A percentile compares a stretch with the other conserved stretches of the same genome.
phyloP scores from a whole-genome alignment of 2,797 vertebrate genomes.

The Tapera naevia region DNA sequence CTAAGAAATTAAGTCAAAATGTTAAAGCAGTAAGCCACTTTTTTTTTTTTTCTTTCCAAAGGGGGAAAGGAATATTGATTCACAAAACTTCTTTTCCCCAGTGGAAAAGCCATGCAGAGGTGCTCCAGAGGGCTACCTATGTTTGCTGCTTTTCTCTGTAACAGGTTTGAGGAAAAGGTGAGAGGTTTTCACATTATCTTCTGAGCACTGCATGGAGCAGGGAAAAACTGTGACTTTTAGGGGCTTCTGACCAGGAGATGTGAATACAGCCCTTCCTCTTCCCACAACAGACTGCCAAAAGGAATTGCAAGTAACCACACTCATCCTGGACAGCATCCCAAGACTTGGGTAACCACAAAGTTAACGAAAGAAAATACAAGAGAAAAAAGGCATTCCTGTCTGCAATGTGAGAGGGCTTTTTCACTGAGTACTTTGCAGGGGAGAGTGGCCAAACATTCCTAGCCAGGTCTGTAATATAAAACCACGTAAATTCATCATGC shows the following conservation, averaged over 20 bases:
- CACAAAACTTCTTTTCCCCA: neutral
- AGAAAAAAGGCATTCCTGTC: neutral
- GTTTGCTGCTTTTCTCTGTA: neutral
- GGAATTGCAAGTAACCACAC: neutral
- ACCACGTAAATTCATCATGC: neutral
- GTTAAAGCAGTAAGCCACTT: neutral
- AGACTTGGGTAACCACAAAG: conserved; percentile 9
- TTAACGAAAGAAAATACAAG: neutral
- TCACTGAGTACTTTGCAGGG: neutral
- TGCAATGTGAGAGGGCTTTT: neutral
- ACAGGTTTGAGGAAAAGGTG: neutral
- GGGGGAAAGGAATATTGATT: neutral
- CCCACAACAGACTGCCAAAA: neutral
- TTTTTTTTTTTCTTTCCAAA: neutral
- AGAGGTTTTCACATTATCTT: neutral
- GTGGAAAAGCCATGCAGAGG: neutral
- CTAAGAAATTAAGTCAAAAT: neutral
- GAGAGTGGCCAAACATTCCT: neutral
- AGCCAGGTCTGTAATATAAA: neutral
- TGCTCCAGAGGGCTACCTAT: neutral
- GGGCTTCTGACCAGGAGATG: neutral
- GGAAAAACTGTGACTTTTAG: neutral
- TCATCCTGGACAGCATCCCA: neutral
- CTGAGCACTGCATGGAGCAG: neutral
- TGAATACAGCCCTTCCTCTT: neutral